Percentiles rank a stretch among this genome's conserved stretches.
Evolutionary conservation across 2,797 vertebrate genomes (phyloP).

Genomic region (Chiloscyllium punctatum): DNA sequence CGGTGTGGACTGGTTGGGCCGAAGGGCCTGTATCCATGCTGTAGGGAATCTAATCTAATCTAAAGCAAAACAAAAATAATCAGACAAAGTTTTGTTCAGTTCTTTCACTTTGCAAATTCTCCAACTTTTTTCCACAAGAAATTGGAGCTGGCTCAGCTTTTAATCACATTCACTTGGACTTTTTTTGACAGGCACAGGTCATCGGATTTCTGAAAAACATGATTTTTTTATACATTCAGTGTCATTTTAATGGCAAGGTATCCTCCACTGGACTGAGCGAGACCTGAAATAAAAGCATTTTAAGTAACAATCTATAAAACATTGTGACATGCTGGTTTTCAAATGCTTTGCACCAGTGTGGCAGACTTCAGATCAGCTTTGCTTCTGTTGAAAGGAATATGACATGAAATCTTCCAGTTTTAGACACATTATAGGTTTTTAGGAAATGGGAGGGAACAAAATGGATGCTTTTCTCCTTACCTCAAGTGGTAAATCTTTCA

Average conservation of each 20-base stretch:
- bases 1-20: too few relatives aligned
- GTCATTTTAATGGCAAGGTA: constrained; percentile 53
- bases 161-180: constrained; percentile 24
- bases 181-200: constrained; percentile 47
- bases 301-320: constrained; percentile 45
- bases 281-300: constrained; percentile 49
- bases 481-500: constrained; percentile 30
- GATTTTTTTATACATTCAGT: constrained; percentile 53
- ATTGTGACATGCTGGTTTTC: constrained; percentile 41
- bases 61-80: not conserved
- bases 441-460: constrained; percentile 37
- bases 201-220: constrained; percentile 38
- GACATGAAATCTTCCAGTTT: constrained; percentile 50
- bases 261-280: constrained; percentile 31
- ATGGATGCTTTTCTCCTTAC: constrained; percentile 41
- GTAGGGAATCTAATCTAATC: too few relatives aligned
- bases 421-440: constrained; percentile 45
- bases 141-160: not conserved
- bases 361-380: constrained; percentile 46
- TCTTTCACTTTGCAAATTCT: constrained; percentile 38
- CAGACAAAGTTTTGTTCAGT: not conserved
- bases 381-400: constrained; percentile 46
- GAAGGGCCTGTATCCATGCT: too few relatives aligned
- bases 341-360: constrained; percentile 47
- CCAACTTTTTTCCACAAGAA: constrained; percentile 23